These are phyloP conservation scores for Hedychridium roseum DNA, from an alignment of 2,888 invertebrate species.

Conservation along the genomic window DNA sequence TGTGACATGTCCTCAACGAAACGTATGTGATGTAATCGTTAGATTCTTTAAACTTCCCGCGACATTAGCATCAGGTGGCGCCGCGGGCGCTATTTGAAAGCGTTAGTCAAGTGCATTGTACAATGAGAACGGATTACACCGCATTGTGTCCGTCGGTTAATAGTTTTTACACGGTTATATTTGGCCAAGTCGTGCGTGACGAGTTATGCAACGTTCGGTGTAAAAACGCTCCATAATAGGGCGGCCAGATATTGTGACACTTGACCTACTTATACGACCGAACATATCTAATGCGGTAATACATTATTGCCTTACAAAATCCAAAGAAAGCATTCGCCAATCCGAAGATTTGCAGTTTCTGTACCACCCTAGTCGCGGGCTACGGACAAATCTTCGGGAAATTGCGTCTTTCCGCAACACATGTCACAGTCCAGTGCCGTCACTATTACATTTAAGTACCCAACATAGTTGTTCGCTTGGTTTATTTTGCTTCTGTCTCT, in stretches of 20 bases:
- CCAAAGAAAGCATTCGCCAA: slow-evolving; percentile 26
- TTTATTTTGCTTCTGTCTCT: background rate
- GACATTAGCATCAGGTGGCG: slow-evolving; percentile 30
- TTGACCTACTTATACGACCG: slow-evolving; percentile 55
- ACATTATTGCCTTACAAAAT: slow-evolving; percentile 24
- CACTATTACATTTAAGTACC: slow-evolving; percentile 22
- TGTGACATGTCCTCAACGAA: too few species aligned
- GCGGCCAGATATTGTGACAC: slow-evolving; percentile 50
- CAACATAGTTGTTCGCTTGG: slow-evolving; percentile 4
- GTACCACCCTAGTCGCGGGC: slow-evolving; percentile 10
- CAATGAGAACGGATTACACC: slow-evolving; percentile 51
- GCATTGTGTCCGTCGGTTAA: slow-evolving; percentile 41
- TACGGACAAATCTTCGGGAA: slow-evolving; percentile 29
- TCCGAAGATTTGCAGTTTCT: slow-evolving; percentile 25
- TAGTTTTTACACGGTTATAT: slow-evolving; percentile 48
- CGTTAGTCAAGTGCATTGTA: slow-evolving; percentile 58
- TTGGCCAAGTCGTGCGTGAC: slow-evolving; percentile 51
- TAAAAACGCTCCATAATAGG: slow-evolving; percentile 48
- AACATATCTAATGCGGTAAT: slow-evolving; percentile 35
- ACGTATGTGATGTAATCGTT: too few species aligned
- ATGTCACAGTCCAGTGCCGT: slow-evolving; percentile 39
- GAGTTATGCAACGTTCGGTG: slow-evolving; percentile 54
- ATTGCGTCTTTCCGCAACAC: slow-evolving; percentile 43
- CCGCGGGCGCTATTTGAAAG: slow-evolving; percentile 37
- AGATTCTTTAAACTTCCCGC: slow-evolving; percentile 33